These are phyloP conservation scores for Neodiprion fabricii DNA, from an alignment of 1,140 invertebrate genomes.

Conservation along the genomic window DNA sequence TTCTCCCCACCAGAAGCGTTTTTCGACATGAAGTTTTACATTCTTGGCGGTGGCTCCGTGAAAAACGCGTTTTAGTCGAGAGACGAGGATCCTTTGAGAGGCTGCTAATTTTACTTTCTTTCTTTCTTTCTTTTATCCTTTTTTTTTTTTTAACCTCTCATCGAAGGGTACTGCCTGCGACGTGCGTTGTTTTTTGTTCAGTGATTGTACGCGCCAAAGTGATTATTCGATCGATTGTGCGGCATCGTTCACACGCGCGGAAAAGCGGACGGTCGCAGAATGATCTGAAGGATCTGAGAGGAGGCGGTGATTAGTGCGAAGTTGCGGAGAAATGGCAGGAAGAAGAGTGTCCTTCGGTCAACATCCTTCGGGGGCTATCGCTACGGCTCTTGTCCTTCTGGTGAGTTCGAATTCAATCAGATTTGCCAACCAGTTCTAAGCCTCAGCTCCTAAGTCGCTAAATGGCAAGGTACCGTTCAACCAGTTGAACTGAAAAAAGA, in stretches of 20 bases:
- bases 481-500: no score
- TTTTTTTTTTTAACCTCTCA: no score
- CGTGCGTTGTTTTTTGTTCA: neutral
- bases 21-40: no score
- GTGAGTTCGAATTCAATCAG: constrained; percentile 41
- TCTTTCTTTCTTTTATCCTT: no score
- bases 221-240: neutral
- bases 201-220: neutral
- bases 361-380: constrained; percentile 44
- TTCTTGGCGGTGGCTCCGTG: no score
- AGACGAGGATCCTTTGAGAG: no score
- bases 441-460: neutral
- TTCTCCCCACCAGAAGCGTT: no score
- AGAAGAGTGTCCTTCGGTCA: constrained; percentile 48
- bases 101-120: no score
- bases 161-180: no score
- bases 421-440: neutral
- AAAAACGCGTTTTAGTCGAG: no score
- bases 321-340: constrained; percentile 52
- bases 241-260: neutral
- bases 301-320: constrained; percentile 30
- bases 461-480: no score
- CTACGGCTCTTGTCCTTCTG: constrained; percentile 53
- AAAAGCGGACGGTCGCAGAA: constrained; percentile 36
- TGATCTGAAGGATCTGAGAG: constrained; percentile 54